phyloP scores from a whole-genome alignment of 2,113 vertebrate genomes.

The Oostethus manadensis region DNA sequence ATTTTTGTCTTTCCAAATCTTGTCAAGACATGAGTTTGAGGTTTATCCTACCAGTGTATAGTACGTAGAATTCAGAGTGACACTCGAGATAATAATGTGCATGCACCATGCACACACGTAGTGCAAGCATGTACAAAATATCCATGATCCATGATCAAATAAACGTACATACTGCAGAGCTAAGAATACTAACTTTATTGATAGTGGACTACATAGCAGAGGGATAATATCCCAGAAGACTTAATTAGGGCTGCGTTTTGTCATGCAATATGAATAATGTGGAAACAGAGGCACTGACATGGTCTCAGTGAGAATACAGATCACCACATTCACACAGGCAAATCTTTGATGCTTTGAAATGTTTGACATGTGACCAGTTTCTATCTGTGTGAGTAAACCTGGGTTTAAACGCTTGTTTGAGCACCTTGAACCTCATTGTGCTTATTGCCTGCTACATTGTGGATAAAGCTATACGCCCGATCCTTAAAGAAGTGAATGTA shows the following conservation, averaged over 20 bases:
- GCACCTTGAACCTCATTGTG: no score
- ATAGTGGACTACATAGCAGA: slow-evolving; percentile 38
- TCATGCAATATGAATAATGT: slow-evolving; percentile 47
- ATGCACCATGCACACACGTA: background rate
- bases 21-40: slow-evolving; percentile 20
- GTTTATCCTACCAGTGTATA: background rate
- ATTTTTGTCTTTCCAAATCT: slow-evolving; percentile 18
- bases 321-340: slow-evolving; percentile 14
- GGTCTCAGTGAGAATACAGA: slow-evolving; percentile 31
- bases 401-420: no score
- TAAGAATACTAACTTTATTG: slow-evolving; percentile 31
- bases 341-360: background rate
- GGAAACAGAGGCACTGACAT: slow-evolving; percentile 29
- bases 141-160: slow-evolving; percentile 11
- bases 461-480: no score
- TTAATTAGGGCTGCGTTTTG: slow-evolving; percentile 58
- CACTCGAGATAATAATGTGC: slow-evolving; percentile 1
- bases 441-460: no score
- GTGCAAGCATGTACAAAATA: slow-evolving; percentile 4
- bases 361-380: slow-evolving; percentile 6
- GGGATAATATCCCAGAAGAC: slow-evolving; percentile 53
- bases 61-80: no score
- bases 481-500: no score
- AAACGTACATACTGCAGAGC: slow-evolving; percentile 13
- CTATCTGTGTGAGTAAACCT: no score